A percentile compares a stretch with the other conserved stretches of the same genome.
Evolutionary conservation across 2,797 vertebrate species (phyloP).

Genomic region (Tympanoctomys barrerae): DNA sequence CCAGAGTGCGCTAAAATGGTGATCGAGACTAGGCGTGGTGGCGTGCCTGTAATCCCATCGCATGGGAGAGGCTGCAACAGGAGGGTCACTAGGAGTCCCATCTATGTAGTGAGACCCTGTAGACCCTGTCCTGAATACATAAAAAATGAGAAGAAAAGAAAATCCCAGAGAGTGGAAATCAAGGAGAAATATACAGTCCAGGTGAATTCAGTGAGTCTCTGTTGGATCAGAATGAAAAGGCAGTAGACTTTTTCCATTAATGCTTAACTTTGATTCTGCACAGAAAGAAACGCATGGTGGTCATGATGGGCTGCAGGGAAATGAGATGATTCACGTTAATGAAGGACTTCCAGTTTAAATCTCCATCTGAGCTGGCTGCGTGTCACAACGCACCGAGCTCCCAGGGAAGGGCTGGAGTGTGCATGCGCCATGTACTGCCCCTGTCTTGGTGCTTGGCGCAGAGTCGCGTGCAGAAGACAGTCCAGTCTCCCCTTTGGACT

Average conservation of each 20-base stretch:
- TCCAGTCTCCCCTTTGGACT: background rate
- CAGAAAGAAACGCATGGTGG: background rate
- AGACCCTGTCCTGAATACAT: too few species aligned
- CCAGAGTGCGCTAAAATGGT: too few species aligned
- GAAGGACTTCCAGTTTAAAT: background rate
- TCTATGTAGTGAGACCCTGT: too few species aligned
- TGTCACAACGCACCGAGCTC: background rate
- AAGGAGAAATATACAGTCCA: background rate
- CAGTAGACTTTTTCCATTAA: background rate
- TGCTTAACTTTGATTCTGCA: background rate
- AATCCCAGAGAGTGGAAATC: background rate
- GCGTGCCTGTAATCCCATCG: too few species aligned
- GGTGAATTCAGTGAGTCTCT: background rate
- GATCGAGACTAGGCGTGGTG: too few species aligned
- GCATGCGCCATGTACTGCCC: accelerated
- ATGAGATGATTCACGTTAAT: background rate
- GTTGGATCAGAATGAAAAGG: background rate
- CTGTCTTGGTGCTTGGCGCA: background rate
- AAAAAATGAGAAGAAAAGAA: too few species aligned
- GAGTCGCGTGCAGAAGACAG: background rate
- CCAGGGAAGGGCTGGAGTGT: background rate
- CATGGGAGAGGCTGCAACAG: too few species aligned
- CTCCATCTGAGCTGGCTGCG: background rate
- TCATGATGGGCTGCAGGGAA: background rate
- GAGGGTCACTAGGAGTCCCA: too few species aligned